Conservation (phyloP, 2,113 vertebrate species). For the Miniopterus natalensis region DNA sequence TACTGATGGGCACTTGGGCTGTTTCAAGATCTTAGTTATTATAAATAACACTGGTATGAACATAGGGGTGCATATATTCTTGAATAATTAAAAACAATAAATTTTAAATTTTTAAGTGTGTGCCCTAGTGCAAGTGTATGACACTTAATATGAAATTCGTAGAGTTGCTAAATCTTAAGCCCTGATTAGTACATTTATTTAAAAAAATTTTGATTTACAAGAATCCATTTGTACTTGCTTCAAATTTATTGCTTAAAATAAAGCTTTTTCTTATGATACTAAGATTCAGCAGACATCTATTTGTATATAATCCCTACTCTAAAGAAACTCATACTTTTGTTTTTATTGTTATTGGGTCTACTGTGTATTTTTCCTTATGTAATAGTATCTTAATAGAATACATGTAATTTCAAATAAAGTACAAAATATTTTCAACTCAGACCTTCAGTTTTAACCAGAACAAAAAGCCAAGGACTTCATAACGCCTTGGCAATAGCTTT, state of each 20-base stretch:
- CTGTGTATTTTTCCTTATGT: not conserved
- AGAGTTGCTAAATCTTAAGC: not conserved
- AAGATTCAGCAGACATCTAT: slow-evolving; percentile 48
- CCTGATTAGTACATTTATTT: slow-evolving; percentile 42
- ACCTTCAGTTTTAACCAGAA: slow-evolving; percentile 28
- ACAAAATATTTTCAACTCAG: slow-evolving; percentile 41
- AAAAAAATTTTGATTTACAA: not conserved
- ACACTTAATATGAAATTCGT: not conserved
- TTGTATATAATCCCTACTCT: not conserved
- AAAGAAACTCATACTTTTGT: not conserved
- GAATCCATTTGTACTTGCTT: not conserved
- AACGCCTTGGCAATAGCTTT: not conserved
- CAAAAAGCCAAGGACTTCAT: not conserved
- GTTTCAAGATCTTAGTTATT: too few relatives aligned
- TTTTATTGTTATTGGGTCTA: not conserved
- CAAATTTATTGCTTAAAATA: slow-evolving; percentile 40
- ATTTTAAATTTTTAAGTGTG: slow-evolving; percentile 43
- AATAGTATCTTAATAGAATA: not conserved
- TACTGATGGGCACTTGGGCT: too few relatives aligned
- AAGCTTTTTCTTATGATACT: slow-evolving; percentile 8
- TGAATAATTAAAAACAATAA: not conserved
- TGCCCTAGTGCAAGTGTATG: not conserved
- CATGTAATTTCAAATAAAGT: slow-evolving; percentile 9
- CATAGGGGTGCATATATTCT: too few relatives aligned
- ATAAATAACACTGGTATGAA: too few relatives aligned